A percentile compares a stretch with the other conserved stretches of the same genome.
phyloP scores from a whole-genome alignment of 2,113 vertebrate species.

The Arizona elegans region DNA sequence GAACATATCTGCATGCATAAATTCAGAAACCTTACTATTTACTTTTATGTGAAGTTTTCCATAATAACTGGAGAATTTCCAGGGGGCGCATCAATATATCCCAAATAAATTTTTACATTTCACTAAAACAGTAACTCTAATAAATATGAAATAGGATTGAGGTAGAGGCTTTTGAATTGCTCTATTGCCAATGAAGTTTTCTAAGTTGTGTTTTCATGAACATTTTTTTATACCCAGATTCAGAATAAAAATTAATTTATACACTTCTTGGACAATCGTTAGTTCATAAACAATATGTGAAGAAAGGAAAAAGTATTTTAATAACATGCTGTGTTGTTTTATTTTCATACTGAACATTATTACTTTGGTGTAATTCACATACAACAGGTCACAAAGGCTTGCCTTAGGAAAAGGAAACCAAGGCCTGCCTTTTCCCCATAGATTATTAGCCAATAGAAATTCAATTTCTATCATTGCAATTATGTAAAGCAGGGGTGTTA shows the following conservation, averaged over 20 bases:
- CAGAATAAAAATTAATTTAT: not conserved
- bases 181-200: not conserved
- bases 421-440: not conserved
- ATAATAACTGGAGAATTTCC: not conserved
- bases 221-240: not conserved
- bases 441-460: not conserved
- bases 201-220: not conserved
- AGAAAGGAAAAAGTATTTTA: not conserved
- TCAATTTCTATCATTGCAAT: not conserved
- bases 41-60: not conserved
- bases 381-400: not conserved
- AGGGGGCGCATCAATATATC: not conserved
- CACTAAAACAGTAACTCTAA: not conserved
- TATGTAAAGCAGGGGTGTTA: not conserved
- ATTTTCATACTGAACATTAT: not conserved
- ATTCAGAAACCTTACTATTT: not conserved
- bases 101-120: not conserved
- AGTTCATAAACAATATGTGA: not conserved
- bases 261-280: not conserved
- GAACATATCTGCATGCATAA: not conserved
- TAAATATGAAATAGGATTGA: not conserved
- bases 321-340: not conserved
- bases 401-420: not conserved
- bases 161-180: not conserved
- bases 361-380: not conserved